Conservation (phyloP, 1,140 invertebrate genomes). For the Uloborus diversus region DNA sequence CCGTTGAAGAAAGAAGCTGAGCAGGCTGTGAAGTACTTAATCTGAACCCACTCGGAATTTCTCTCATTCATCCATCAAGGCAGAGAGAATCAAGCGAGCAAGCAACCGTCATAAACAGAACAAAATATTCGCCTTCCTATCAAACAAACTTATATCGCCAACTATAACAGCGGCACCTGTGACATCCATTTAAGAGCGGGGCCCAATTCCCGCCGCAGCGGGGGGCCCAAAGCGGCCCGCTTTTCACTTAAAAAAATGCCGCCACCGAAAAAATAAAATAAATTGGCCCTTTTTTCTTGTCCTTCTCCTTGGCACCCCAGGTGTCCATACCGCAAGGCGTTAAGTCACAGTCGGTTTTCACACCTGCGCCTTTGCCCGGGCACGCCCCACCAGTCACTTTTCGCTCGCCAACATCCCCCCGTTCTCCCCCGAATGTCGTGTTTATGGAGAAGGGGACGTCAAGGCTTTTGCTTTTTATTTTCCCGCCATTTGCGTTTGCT, state of each 20-base stretch:
- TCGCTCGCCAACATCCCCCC: no score
- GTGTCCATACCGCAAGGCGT: constrained; percentile 38
- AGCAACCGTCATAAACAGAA: no score
- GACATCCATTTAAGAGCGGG: constrained; percentile 46
- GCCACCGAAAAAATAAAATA: constrained; percentile 50
- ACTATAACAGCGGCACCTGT: constrained; percentile 17
- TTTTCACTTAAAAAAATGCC: constrained; percentile 49
- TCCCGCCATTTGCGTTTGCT: no score
- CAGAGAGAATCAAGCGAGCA: no score
- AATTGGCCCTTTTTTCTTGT: constrained; percentile 29
- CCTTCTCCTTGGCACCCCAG: constrained; percentile 11
- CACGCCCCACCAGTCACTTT: constrained; percentile 35
- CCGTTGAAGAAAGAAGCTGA: no score
- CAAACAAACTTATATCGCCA: no score
- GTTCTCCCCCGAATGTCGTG: not conserved
- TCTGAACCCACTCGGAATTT: no score
- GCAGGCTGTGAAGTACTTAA: no score
- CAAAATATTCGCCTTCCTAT: no score
- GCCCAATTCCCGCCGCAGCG: constrained; percentile 40
- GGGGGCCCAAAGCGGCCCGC: constrained; percentile 21
- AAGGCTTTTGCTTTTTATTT: no score
- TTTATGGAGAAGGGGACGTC: no score
- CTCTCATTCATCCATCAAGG: no score
- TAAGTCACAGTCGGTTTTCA: constrained; percentile 38
- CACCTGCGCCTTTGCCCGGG: constrained; percentile 28